Evolutionary conservation across 30 jellyfish, hydroid and myxozoan species (phyloP).

Genomic region (Aurelia coerulea): DNA sequence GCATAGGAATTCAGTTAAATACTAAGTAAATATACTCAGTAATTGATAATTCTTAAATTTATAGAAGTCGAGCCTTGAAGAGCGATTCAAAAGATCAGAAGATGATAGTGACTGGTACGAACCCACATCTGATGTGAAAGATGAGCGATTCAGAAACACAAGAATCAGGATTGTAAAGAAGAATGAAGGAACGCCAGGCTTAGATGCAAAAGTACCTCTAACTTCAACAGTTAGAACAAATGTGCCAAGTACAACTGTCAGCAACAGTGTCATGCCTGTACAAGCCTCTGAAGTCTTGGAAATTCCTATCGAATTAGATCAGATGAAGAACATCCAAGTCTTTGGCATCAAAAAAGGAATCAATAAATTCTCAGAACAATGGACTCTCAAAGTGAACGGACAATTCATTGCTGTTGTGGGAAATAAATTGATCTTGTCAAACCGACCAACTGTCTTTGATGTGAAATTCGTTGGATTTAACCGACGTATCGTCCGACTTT

Average conservation of each 20-base stretch:
- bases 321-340: slow-evolving; percentile 33
- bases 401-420: slow-evolving; percentile 33
- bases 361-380: slow-evolving; percentile 29
- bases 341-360: slow-evolving; percentile 12
- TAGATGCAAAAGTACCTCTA: not conserved
- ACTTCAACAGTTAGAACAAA: too few relatives aligned
- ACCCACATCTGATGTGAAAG: too few relatives aligned
- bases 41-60: too few relatives aligned
- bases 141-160: too few relatives aligned
- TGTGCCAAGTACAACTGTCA: too few relatives aligned
- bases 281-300: not conserved
- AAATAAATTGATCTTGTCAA: slow-evolving; percentile 35
- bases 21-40: too few relatives aligned
- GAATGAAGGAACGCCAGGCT: not conserved
- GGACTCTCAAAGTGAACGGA: slow-evolving; percentile 66
- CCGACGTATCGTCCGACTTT: slow-evolving; percentile 50
- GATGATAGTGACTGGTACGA: too few relatives aligned
- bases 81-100: too few relatives aligned
- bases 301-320: slow-evolving; percentile 60
- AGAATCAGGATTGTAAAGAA: too few relatives aligned
- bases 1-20: too few relatives aligned
- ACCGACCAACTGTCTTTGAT: slow-evolving; percentile 38
- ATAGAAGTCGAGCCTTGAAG: too few relatives aligned
- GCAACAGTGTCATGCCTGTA: too few relatives aligned
- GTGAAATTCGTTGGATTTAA: slow-evolving; percentile 60